Evolutionary conservation across 1,140 invertebrate genomes (phyloP).

Genomic region (Achatina immaculata): DNA sequence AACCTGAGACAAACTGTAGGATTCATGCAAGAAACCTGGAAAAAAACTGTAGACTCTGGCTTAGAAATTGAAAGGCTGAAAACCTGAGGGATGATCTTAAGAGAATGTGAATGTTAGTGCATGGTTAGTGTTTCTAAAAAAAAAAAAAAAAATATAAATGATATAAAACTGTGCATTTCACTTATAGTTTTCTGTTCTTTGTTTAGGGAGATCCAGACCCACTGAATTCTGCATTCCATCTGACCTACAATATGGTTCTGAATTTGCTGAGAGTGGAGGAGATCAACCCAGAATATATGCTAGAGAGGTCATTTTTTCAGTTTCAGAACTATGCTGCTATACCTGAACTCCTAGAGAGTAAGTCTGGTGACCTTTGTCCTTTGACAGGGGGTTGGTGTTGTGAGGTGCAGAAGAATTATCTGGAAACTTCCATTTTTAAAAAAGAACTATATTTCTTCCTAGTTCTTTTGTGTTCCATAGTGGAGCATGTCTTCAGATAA

Average conservation of each 20-base stretch:
- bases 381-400: background rate
- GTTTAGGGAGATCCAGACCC: slow-evolving; percentile 87
- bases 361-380: slow-evolving; percentile 28
- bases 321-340: slow-evolving; percentile 98
- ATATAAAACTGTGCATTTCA: no score
- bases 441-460: background rate
- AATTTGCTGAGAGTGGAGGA: slow-evolving; percentile 97
- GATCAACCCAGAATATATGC: slow-evolving; percentile 99
- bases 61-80: no score
- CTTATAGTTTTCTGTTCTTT: no score
- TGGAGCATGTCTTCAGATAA: no score
- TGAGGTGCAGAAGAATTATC: background rate
- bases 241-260: slow-evolving; percentile 99
- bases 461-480: no score
- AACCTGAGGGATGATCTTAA: no score
- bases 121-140: no score
- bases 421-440: background rate
- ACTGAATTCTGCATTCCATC: slow-evolving; percentile 98
- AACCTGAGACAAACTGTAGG: no score
- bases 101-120: no score
- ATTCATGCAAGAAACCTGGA: no score
- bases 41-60: no score
- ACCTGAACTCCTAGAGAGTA: slow-evolving; percentile 85
- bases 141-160: no score
- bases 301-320: slow-evolving; percentile 98